Evolutionary conservation across 2,888 invertebrate genomes (phyloP), one percentile per base, ranked within the genome.

Genomic region (Drosophila atripex): DNA sequence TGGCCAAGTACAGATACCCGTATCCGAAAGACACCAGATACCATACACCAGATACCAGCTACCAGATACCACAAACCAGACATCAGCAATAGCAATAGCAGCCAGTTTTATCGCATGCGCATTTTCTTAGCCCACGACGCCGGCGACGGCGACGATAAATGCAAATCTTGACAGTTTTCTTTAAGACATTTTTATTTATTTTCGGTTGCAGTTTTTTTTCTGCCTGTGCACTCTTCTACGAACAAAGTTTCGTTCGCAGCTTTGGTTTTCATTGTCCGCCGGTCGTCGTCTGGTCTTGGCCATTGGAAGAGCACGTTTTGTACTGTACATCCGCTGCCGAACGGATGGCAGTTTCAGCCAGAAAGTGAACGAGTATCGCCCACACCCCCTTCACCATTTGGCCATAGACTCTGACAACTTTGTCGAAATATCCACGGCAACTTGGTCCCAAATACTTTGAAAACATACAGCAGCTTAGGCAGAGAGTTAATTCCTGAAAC

Each of bases 161-260:
- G 83, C 83, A 84, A 86, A 83, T 84, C 86, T 86, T 83, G 80
- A 86, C 83, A 86, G 83, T 84, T 83, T 83, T 84, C 77, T 76
- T 86, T 65, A 71, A 78, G 49, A 73, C 76, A 78, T 82, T 85
- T 82, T 71, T 79, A 85, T 82, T 74, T 82, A 77, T 79, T 79
- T 82, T 85, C 72, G 79, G 71, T 56, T 71, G 63, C 65, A 77
- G 59, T 85, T 78, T 80, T 85, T 80, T 80, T 75, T 72, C 39
- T 60, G 59, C 45, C 61, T 38, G 28, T 14, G 51, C 28, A 9
- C 63, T 45, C 45, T 41, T 23, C 23, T 50, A 49, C 23, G 38
- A 45, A 43, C 46, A 46, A 25, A 39, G 53, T 63, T 53, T 32
- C 53, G 47, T 18, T 32, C 53, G 47, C 14, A 39, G 53, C 64